phyloP scores from a whole-genome alignment of 2,888 invertebrate species.

The Aspidapion aeneum region DNA sequence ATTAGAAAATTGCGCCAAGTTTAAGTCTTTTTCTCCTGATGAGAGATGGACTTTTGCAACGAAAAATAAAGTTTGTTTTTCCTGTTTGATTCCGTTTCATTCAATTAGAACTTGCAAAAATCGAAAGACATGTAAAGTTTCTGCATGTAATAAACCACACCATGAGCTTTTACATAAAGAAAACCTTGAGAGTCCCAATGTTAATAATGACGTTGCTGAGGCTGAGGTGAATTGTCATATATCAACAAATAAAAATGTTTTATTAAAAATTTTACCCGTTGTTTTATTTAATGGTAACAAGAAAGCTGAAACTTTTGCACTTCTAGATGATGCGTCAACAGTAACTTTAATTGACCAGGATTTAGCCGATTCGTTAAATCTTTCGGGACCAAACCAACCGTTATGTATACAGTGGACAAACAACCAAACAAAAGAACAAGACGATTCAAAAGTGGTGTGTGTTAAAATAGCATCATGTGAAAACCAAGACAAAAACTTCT shows the following conservation, averaged over 20 bases:
- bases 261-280: background rate
- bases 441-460: background rate
- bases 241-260: background rate
- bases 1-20: too few species aligned
- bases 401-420: too few species aligned
- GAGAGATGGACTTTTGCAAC: too few species aligned
- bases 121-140: background rate
- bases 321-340: background rate
- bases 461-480: background rate
- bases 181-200: background rate
- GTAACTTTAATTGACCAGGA: background rate
- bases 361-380: background rate
- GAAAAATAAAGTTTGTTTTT: too few species aligned
- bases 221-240: background rate
- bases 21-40: too few species aligned
- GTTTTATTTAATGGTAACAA: background rate
- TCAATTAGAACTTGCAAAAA: background rate
- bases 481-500: background rate
- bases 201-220: background rate
- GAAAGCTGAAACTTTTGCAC: background rate
- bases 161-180: background rate
- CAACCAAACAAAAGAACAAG: background rate
- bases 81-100: background rate
- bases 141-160: background rate
- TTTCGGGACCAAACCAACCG: background rate